These are phyloP conservation scores for Hemithea aestivaria DNA, from an alignment of 2,888 invertebrate genomes.

Conservation along the genomic window DNA sequence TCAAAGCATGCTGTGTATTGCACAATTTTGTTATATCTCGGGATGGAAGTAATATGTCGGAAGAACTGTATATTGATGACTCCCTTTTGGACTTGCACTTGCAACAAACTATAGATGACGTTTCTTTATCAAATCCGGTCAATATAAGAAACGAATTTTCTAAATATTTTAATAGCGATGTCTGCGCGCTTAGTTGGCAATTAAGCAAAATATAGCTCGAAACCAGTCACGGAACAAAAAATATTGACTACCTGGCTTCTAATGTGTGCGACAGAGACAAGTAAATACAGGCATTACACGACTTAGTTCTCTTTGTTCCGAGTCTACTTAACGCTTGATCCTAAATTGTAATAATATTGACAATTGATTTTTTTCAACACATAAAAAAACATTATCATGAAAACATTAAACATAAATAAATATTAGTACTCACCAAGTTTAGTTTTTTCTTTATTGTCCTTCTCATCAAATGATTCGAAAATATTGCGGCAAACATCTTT, in stretches of 20 bases:
- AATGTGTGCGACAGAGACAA: too few relatives aligned
- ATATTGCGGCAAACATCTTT: constrained; percentile 14
- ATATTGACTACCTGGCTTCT: constrained; percentile 1
- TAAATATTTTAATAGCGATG: constrained; percentile 2
- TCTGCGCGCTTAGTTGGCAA: constrained; percentile 2
- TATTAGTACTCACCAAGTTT: constrained; percentile 6
- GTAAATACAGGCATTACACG: too few relatives aligned
- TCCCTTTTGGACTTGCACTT: constrained; percentile 2
- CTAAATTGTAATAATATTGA: too few relatives aligned
- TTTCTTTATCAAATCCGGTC: constrained; percentile 1
- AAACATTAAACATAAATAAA: constrained; percentile 1
- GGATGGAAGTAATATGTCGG: constrained; percentile 2
- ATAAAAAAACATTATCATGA: too few relatives aligned
- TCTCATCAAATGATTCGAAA: constrained; percentile 11
- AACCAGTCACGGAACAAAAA: not conserved
- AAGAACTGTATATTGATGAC: constrained; percentile 2
- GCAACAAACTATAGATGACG: constrained; percentile 1
- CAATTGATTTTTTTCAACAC: too few relatives aligned
- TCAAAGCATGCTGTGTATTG: constrained; percentile 6
- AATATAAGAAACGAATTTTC: constrained; percentile 2
- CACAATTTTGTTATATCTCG: constrained; percentile 5
- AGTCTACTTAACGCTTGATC: too few relatives aligned
- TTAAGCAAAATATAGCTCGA: not conserved
- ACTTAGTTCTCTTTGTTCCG: too few relatives aligned
- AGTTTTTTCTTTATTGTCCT: constrained; percentile 13